Percentiles rank a stretch among this genome's conserved stretches.
Conservation (phyloP, 2,888 invertebrate genomes). For the Scaptomyza reducta region DNA sequence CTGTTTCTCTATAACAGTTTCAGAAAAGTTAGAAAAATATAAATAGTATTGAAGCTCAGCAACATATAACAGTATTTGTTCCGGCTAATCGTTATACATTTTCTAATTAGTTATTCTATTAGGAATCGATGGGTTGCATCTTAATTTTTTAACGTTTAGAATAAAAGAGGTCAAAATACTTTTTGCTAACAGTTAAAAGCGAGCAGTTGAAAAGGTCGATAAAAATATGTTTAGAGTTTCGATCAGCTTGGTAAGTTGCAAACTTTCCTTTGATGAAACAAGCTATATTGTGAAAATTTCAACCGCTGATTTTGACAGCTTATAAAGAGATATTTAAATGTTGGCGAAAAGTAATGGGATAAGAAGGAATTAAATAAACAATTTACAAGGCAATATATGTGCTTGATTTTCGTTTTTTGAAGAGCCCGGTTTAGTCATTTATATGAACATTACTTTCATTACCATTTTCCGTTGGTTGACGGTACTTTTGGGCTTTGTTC, state of each 20-base stretch:
- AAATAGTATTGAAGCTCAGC: too few relatives aligned
- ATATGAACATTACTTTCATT: slow-evolving; percentile 43
- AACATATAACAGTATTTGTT: background rate
- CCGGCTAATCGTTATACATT: slow-evolving; percentile 15
- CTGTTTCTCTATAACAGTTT: background rate
- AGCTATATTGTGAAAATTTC: background rate
- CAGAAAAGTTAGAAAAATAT: too few relatives aligned
- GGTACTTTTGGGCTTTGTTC: slow-evolving; percentile 41
- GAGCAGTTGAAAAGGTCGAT: background rate
- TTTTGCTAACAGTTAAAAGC: background rate
- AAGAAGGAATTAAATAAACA: too few relatives aligned
- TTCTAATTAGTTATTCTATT: slow-evolving; percentile 20
- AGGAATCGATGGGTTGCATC: slow-evolving; percentile 36
- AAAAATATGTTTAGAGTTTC: slow-evolving; percentile 10
- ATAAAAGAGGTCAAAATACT: slow-evolving; percentile 9
- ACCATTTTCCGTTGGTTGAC: slow-evolving; percentile 39
- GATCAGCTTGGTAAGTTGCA: slow-evolving; percentile 16
- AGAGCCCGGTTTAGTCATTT: slow-evolving; percentile 27
- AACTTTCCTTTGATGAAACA: background rate
- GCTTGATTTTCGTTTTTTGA: slow-evolving; percentile 15
- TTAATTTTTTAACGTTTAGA: background rate
- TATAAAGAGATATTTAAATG: too few relatives aligned
- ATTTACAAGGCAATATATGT: background rate
- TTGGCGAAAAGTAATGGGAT: too few relatives aligned
- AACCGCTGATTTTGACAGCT: slow-evolving; percentile 13